These are phyloP conservation scores for Odobenus rosmarus DNA, from an alignment of 2,113 vertebrate genomes.

Conservation along the genomic window DNA sequence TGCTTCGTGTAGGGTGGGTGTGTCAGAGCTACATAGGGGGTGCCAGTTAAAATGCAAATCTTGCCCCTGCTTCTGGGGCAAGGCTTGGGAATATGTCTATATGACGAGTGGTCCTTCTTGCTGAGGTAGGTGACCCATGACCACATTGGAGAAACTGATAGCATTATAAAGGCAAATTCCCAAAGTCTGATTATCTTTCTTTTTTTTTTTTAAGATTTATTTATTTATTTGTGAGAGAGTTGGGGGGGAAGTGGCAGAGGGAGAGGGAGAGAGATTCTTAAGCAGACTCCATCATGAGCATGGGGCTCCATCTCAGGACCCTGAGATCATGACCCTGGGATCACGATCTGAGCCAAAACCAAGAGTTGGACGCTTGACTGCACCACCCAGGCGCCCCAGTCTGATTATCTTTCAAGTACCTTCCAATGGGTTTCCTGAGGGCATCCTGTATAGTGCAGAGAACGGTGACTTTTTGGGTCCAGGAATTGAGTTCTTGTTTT, in stretches of 20 bases:
- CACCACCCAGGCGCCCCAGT: background rate
- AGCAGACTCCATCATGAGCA: background rate
- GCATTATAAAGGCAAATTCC: background rate
- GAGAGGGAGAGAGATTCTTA: background rate
- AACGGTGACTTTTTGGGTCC: background rate
- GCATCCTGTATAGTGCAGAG: background rate
- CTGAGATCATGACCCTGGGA: background rate
- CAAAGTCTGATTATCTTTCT: background rate
- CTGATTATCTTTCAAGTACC: background rate
- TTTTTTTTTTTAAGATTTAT: background rate
- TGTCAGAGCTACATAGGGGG: background rate
- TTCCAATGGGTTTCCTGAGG: background rate
- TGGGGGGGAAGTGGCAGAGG: background rate
- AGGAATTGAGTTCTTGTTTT: slow-evolving; percentile 9
- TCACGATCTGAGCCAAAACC: background rate
- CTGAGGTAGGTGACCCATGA: too few relatives aligned
- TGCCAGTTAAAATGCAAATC: background rate
- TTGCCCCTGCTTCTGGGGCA: background rate
- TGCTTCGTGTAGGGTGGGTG: background rate
- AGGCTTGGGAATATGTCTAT: background rate
- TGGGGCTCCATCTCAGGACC: background rate
- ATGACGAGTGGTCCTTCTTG: background rate
- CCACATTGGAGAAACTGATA: background rate
- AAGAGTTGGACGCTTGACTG: background rate
- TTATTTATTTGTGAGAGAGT: background rate